A percentile compares a stretch with the other conserved stretches of the same genome.
Evolutionary conservation across 2,888 invertebrate genomes (phyloP).

Genomic region (Syritta pipiens): DNA sequence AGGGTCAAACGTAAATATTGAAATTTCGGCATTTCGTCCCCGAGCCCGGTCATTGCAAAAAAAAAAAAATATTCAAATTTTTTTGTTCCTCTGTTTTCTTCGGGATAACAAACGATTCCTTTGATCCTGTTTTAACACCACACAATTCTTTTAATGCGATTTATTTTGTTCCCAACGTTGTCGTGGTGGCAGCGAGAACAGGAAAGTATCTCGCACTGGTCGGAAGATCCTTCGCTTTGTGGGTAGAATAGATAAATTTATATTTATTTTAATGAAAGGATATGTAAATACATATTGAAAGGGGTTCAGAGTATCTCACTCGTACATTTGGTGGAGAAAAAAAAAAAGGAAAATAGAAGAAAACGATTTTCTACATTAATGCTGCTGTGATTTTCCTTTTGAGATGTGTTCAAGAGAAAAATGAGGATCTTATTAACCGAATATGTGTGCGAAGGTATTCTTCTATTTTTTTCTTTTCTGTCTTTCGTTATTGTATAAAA

Average conservation of each 20-base stretch:
- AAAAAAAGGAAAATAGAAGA: neutral
- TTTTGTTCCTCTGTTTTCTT: constrained; percentile 9
- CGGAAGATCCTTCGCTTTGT: too few relatives aligned
- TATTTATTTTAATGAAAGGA: constrained; percentile 56
- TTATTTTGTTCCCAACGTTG: constrained; percentile 50
- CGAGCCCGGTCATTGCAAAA: neutral
- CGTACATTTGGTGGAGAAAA: too few relatives aligned
- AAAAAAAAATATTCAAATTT: constrained; percentile 34
- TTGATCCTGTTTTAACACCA: constrained; percentile 52
- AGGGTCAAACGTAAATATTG: constrained; percentile 40
- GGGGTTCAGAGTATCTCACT: neutral
- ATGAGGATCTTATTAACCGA: constrained; percentile 25
- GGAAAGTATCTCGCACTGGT: too few relatives aligned
- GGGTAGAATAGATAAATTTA: constrained; percentile 57
- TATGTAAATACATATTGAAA: constrained; percentile 47
- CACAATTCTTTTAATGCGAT: constrained; percentile 49
- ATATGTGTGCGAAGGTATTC: neutral
- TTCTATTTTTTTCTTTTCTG: neutral
- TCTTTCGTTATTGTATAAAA: neutral
- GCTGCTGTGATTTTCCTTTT: constrained; percentile 38
- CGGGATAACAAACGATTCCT: constrained; percentile 38
- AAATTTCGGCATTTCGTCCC: constrained; percentile 20
- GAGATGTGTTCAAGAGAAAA: constrained; percentile 9
- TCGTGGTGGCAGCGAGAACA: too few relatives aligned
- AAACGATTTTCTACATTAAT: constrained; percentile 40